A percentile compares a stretch with the other conserved stretches of the same genome.
phyloP scores from a whole-genome alignment of 2,888 invertebrate genomes.

The Sialis fuliginosa region DNA sequence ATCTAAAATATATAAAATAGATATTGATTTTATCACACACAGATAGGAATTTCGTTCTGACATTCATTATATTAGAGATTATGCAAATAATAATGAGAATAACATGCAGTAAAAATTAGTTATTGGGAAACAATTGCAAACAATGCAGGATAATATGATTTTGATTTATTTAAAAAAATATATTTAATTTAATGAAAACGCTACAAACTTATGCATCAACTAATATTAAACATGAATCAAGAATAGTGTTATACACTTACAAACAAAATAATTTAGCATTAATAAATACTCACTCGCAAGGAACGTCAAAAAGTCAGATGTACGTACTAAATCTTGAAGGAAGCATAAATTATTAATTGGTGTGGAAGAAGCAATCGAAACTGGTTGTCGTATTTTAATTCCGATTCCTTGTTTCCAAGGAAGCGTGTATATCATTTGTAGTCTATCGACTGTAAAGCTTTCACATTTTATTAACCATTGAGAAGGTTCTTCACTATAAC shows the following conservation, averaged over 20 bases:
- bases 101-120: too few species aligned
- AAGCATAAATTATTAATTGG: conserved; percentile 20
- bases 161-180: not conserved
- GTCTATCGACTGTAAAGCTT: conserved; percentile 27
- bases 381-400: conserved; percentile 25
- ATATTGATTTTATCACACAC: not conserved
- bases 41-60: not conserved
- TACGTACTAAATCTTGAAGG: conserved; percentile 31
- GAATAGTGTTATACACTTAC: too few species aligned
- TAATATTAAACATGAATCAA: not conserved
- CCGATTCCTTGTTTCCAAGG: conserved; percentile 36
- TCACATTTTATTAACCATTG: conserved; percentile 31
- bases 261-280: too few species aligned
- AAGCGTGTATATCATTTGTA: conserved; percentile 28
- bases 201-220: not conserved
- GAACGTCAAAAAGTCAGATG: conserved; percentile 30
- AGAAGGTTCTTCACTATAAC: conserved; percentile 28
- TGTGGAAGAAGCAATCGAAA: conserved; percentile 18
- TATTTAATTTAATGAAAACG: not conserved
- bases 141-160: too few species aligned
- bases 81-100: too few species aligned
- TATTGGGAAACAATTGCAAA: too few species aligned
- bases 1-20: conserved; percentile 15
- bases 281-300: conserved; percentile 23
- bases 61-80: too few species aligned